A percentile compares a stretch with the other conserved stretches of the same genome.
Evolutionary conservation across 2,113 vertebrate species (phyloP).

Genomic region (Pseudorectes ferrugineus): DNA sequence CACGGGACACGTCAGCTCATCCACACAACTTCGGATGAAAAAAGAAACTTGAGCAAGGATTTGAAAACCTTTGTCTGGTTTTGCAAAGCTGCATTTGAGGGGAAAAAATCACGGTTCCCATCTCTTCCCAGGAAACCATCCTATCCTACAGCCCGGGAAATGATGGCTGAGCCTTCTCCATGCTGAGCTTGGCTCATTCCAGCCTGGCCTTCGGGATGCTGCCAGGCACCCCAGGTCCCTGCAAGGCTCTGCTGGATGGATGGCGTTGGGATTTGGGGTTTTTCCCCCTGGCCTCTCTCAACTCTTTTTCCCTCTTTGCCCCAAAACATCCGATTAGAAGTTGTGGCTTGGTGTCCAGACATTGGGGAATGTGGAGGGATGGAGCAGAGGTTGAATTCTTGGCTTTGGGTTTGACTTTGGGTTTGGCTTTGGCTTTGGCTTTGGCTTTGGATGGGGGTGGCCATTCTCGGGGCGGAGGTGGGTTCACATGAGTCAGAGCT

Average conservation of each 20-base stretch:
- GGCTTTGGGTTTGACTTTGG: neutral
- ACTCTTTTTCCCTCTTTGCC: neutral
- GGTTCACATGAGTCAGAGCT: neutral
- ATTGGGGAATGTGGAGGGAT: rapidly evolving
- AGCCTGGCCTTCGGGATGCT: rapidly evolving
- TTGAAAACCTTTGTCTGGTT: neutral
- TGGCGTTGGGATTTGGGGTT: neutral
- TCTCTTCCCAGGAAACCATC: neutral
- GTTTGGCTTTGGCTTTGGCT: neutral
- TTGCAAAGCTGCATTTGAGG: neutral
- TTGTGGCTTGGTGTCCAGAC: rapidly evolving
- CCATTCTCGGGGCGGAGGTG: rapidly evolving
- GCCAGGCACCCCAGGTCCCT: neutral
- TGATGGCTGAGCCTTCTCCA: neutral
- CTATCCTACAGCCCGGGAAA: neutral
- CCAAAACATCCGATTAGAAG: neutral
- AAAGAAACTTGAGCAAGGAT: neutral
- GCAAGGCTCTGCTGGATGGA: neutral
- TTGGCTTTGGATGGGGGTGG: neutral
- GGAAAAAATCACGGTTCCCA: neutral
- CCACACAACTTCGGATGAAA: neutral
- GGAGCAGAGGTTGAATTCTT: neutral
- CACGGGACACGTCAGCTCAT: rapidly evolving
- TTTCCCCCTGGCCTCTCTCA: neutral
- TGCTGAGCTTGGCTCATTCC: neutral